Percentiles rank a stretch among this genome's conserved stretches.
Conservation (phyloP, 2,797 vertebrate genomes). For the Pseudochirops cupreus region DNA sequence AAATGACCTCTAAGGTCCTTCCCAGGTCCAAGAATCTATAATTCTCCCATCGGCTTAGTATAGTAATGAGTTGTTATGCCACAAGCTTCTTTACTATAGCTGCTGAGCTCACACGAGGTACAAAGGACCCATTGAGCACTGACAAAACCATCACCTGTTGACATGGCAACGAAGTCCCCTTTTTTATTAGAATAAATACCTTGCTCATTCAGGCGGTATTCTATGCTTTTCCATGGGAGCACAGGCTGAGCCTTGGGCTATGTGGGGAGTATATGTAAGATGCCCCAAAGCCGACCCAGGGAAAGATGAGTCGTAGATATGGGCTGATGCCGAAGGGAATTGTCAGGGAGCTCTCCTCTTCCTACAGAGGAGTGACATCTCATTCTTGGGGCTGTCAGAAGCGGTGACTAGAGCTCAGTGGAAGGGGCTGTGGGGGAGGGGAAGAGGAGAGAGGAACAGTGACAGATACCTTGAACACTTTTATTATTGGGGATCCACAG, state of each 20-base stretch:
- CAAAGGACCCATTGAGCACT: not conserved
- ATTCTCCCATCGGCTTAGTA: not conserved
- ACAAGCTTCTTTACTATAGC: not conserved
- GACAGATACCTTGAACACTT: not conserved
- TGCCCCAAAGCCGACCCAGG: not conserved
- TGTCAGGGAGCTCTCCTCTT: not conserved
- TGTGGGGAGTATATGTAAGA: not conserved
- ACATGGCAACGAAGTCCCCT: not conserved
- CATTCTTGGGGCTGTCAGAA: not conserved
- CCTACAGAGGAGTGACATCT: accelerated
- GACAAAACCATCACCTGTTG: slow-evolving; percentile 10
- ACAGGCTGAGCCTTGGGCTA: not conserved
- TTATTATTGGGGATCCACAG: not conserved
- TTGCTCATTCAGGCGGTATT: not conserved
- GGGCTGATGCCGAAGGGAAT: accelerated
- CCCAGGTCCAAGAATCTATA: not conserved
- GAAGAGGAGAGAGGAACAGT: not conserved
- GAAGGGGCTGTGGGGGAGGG: not conserved
- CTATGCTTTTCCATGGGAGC: not conserved
- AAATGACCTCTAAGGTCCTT: not conserved
- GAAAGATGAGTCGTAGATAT: not conserved
- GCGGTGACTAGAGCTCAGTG: not conserved
- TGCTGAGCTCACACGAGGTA: not conserved
- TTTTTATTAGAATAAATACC: slow-evolving; percentile 2
- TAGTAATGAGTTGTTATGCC: not conserved